Percentiles rank a stretch among this genome's conserved stretches.
Conservation (phyloP, 2,888 invertebrate species). For the Tipula helvola region DNA sequence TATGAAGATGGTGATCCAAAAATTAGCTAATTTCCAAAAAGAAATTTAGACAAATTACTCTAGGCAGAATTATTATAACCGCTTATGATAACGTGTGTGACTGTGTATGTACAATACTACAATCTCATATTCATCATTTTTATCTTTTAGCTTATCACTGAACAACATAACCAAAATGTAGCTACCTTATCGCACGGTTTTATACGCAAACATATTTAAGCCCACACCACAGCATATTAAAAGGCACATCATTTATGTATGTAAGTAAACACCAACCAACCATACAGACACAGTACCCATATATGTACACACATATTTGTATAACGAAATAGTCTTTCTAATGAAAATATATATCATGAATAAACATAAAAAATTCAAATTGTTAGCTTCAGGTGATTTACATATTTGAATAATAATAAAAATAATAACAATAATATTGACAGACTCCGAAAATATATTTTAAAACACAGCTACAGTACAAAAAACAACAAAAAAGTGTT, state of each 20-base stretch:
- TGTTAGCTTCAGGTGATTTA: background rate
- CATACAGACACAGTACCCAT: background rate
- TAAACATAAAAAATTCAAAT: constrained; percentile 4
- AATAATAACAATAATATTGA: constrained; percentile 4
- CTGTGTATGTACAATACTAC: background rate
- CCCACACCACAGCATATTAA: background rate
- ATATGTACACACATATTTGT: background rate
- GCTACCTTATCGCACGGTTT: background rate
- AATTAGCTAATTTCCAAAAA: too few relatives aligned
- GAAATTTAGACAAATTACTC: too few relatives aligned
- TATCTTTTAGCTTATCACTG: background rate
- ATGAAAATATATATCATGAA: background rate
- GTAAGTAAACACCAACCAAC: background rate
- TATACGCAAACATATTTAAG: background rate
- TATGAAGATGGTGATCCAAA: too few relatives aligned
- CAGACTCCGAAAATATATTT: constrained; percentile 4
- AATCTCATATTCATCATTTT: background rate
- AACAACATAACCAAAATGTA: background rate
- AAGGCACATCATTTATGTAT: background rate
- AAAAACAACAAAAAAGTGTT: background rate
- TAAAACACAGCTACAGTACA: background rate
- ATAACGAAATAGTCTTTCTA: background rate
- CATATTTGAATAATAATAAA: constrained; percentile 4
- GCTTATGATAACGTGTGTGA: background rate
- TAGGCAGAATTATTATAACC: background rate